Evolutionary conservation across 1,140 invertebrate genomes (phyloP).

Genomic region (Drosophila kurseongensis): DNA sequence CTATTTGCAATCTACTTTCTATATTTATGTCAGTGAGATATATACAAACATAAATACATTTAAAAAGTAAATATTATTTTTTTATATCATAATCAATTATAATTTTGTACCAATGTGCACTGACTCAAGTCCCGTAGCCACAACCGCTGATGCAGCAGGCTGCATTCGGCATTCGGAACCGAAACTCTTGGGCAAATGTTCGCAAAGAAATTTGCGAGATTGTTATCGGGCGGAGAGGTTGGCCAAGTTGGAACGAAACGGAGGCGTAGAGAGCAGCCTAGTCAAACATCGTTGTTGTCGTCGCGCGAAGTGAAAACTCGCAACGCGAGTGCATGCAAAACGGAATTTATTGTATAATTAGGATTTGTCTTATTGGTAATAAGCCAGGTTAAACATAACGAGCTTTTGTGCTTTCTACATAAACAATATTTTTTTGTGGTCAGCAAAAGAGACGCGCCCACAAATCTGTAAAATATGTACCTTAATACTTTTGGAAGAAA

Average conservation of each 20-base stretch:
- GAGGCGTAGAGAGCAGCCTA: conserved; percentile 65
- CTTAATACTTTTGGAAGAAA: background rate
- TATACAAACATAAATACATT: background rate
- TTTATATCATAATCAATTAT: background rate
- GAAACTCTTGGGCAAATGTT: conserved; percentile 51
- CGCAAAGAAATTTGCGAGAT: conserved; percentile 74
- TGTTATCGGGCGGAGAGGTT: conserved; percentile 62
- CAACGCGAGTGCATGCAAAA: conserved; percentile 73
- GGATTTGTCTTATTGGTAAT: conserved; percentile 84
- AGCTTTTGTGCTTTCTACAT: conserved; percentile 31
- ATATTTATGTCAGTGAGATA: too few relatives aligned
- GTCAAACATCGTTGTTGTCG: conserved; percentile 57
- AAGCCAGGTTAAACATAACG: conserved; percentile 72
- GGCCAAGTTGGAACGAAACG: conserved; percentile 53
- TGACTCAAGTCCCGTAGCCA: conserved; percentile 8
- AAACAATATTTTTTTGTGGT: conserved; percentile 35
- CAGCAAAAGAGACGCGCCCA: conserved; percentile 16
- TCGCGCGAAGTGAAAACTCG: conserved; percentile 70
- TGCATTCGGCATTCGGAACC: conserved; percentile 19
- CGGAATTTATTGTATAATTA: conserved; percentile 84
- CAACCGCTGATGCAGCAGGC: conserved; percentile 25
- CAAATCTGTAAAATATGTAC: background rate
- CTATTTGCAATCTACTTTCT: too few relatives aligned
- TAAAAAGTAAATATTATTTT: background rate
- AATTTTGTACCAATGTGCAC: conserved; percentile 2